phyloP scores from a whole-genome alignment of 2,113 vertebrate genomes.

The Epinephelus cyanopodus region DNA sequence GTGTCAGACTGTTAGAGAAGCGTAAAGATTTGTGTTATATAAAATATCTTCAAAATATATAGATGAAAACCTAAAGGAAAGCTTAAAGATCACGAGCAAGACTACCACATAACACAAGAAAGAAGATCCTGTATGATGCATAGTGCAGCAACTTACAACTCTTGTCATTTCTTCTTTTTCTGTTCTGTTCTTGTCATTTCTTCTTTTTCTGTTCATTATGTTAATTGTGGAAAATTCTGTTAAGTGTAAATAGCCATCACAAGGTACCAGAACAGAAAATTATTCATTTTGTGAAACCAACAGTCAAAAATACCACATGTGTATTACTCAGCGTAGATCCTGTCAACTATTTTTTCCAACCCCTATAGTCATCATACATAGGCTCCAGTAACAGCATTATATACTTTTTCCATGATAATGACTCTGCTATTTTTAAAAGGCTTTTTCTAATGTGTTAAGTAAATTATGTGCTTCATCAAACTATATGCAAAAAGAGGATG shows the following conservation, averaged over 20 bases:
- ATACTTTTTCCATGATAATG: neutral
- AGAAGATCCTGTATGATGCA: neutral
- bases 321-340: neutral
- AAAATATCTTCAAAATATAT: neutral
- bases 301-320: neutral
- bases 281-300: neutral
- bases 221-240: neutral
- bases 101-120: neutral
- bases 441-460: neutral
- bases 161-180: neutral
- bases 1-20: neutral
- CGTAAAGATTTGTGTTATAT: neutral
- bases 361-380: neutral
- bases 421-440: neutral
- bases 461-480: neutral
- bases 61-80: no score
- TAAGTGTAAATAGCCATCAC: neutral
- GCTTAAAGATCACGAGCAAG: neutral
- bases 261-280: neutral
- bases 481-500: no score
- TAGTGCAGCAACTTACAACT: no score
- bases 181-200: neutral
- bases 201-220: neutral
- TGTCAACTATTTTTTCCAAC: neutral
- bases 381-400: neutral